These are phyloP conservation scores for Anoplopoma fimbria DNA, from an alignment of 2,113 vertebrate genomes.

Conservation along the genomic window DNA sequence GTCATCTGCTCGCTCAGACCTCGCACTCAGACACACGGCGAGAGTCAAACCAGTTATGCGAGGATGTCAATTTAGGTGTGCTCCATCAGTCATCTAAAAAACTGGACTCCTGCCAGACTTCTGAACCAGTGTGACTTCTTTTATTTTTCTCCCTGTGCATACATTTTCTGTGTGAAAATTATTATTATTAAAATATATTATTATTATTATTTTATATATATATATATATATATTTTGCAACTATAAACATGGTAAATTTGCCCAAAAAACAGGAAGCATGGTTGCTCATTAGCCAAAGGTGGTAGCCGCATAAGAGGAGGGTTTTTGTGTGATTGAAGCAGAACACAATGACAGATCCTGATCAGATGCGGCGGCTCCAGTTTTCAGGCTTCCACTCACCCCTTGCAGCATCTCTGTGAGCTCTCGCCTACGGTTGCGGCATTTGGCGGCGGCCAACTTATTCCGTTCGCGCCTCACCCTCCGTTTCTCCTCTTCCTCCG, in stretches of 20 bases:
- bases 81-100: slow-evolving; percentile 47
- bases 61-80: slow-evolving; percentile 69
- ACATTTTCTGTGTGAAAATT: slow-evolving; percentile 4
- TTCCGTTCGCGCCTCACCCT: slow-evolving; percentile 97
- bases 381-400: slow-evolving; percentile 83
- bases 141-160: neutral
- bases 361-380: neutral
- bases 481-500: slow-evolving; percentile 98
- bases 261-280: neutral
- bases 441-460: slow-evolving; percentile 98
- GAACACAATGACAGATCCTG: neutral
- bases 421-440: slow-evolving; percentile 96
- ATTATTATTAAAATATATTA: too few species aligned
- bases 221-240: neutral
- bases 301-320: neutral
- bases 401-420: slow-evolving; percentile 98
- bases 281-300: neutral
- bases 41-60: slow-evolving; percentile 67
- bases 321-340: neutral
- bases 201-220: neutral
- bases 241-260: neutral
- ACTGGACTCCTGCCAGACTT: slow-evolving; percentile 41
- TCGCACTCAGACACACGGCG: slow-evolving; percentile 43
- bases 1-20: slow-evolving; percentile 67
- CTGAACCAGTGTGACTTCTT: slow-evolving; percentile 2